A percentile compares a stretch with the other conserved stretches of the same genome.
Evolutionary conservation across 2,113 vertebrate genomes (phyloP).

Genomic region (Gadus macrocephalus): DNA sequence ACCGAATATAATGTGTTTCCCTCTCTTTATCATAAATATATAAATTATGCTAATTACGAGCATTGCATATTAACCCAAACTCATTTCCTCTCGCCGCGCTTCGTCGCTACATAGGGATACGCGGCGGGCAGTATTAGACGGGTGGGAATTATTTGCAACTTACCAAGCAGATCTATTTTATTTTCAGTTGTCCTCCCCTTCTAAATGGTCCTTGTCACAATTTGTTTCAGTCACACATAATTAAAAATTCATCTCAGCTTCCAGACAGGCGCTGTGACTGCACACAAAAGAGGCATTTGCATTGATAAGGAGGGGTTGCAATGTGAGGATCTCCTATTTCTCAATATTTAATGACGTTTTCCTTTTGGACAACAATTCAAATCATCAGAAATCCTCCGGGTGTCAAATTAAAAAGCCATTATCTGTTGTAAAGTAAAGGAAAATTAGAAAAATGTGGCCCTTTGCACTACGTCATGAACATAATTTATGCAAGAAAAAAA

Average conservation of each 20-base stretch:
- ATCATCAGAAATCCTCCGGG: constrained; percentile 43
- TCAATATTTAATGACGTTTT: constrained; percentile 73
- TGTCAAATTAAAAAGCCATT: constrained; percentile 39
- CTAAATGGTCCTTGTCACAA: constrained; percentile 70
- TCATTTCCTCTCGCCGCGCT: constrained; percentile 75
- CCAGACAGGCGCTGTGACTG: constrained; percentile 73
- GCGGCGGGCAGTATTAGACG: constrained; percentile 23
- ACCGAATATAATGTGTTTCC: constrained; percentile 68
- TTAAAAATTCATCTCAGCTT: constrained; percentile 84
- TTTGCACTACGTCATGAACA: constrained; percentile 97
- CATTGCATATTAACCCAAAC: constrained; percentile 95
- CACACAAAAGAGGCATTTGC: constrained; percentile 82
- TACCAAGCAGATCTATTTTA: constrained; percentile 66
- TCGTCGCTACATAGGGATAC: constrained; percentile 49
- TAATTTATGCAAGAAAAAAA: constrained; percentile 94
- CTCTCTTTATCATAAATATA: constrained; percentile 98
- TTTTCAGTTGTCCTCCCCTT: constrained; percentile 56
- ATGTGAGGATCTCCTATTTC: constrained; percentile 60
- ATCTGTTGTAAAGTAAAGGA: constrained; percentile 60
- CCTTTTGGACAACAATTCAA: constrained; percentile 50
- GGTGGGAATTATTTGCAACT: constrained; percentile 59
- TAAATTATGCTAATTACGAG: constrained; percentile 98
- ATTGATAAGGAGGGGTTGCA: constrained; percentile 78
- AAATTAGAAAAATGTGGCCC: constrained; percentile 81
- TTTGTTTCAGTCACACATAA: constrained; percentile 75